Conservation (phyloP, 92 coral and sea anemone species). For the Galaxea fascicularis region DNA sequence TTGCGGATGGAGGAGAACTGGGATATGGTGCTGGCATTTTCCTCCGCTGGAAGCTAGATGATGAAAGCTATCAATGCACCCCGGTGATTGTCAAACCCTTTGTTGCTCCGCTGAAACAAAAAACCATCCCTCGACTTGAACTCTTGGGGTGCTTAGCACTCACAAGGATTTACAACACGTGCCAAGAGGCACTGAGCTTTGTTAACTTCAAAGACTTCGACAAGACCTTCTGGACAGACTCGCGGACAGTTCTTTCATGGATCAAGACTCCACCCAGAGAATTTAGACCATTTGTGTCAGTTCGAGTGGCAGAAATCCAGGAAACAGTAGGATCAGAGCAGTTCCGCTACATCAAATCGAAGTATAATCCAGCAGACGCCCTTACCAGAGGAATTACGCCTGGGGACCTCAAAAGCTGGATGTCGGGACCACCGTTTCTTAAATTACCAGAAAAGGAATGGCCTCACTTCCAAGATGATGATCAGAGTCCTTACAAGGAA, state of each 20-base stretch:
- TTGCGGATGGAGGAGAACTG: conserved; percentile 75
- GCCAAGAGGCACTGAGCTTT: conserved; percentile 54
- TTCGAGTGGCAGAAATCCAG: conserved; percentile 38
- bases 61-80: conserved; percentile 57
- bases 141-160: conserved; percentile 70
- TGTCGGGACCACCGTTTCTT: too few relatives aligned
- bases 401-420: too few relatives aligned
- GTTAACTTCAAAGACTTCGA: conserved; percentile 52
- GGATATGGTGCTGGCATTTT: conserved; percentile 68
- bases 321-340: conserved; percentile 29
- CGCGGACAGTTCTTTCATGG: conserved; percentile 69
- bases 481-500: too few relatives aligned
- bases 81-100: conserved; percentile 69
- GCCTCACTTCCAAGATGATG: too few relatives aligned
- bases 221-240: conserved; percentile 69
- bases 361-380: conserved; percentile 31
- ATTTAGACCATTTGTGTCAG: conserved; percentile 75
- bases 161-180: conserved; percentile 55
- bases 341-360: conserved; percentile 32
- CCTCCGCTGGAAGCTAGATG: conserved; percentile 69
- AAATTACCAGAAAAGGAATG: too few relatives aligned
- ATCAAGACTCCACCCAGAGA: conserved; percentile 61
- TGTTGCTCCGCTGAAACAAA: conserved; percentile 73
- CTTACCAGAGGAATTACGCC: conserved; percentile 34
- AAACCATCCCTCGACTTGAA: conserved; percentile 72